Percentiles rank a stretch among this genome's conserved stretches.
phyloP scores from a whole-genome alignment of 1,140 invertebrate species.

The Orius laevigatus region DNA sequence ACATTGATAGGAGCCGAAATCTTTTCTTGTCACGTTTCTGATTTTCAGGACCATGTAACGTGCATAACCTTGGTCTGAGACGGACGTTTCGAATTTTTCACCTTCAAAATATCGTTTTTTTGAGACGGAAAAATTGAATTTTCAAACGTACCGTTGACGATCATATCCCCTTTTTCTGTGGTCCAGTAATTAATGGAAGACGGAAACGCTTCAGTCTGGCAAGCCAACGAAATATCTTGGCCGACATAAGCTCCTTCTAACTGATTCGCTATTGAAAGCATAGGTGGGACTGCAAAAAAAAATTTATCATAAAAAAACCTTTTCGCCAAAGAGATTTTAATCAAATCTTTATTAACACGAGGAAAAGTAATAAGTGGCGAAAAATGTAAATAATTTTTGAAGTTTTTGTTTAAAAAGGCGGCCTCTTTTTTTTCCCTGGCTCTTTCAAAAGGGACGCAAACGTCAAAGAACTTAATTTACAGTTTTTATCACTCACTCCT shows the following conservation, averaged over 20 bases:
- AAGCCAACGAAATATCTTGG: constrained; percentile 65
- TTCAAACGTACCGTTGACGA: constrained; percentile 59
- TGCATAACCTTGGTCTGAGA: constrained; percentile 64
- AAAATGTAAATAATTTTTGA: too few species aligned
- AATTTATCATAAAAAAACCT: background rate
- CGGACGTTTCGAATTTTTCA: constrained; percentile 68
- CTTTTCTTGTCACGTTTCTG: constrained; percentile 51
- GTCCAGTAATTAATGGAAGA: constrained; percentile 82
- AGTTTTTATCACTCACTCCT: too few species aligned
- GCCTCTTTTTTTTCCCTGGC: too few species aligned
- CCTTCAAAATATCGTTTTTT: constrained; percentile 38
- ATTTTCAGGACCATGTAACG: constrained; percentile 81
- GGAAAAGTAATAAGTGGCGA: background rate
- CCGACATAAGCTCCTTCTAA: constrained; percentile 66
- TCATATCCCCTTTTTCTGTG: constrained; percentile 69
- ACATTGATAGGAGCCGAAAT: constrained; percentile 81
- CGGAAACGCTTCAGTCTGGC: constrained; percentile 75
- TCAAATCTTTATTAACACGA: background rate
- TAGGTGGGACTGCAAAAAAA: constrained; percentile 52
- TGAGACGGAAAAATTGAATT: too few species aligned
- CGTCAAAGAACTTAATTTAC: too few species aligned
- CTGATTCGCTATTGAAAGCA: constrained; percentile 73
- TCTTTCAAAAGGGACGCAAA: too few species aligned
- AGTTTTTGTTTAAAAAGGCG: too few species aligned
- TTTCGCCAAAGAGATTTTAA: background rate